Evolutionary conservation across 2,113 vertebrate species (phyloP), one percentile per base, ranked within the genome.

Genomic region (Strix aluco): DNA sequence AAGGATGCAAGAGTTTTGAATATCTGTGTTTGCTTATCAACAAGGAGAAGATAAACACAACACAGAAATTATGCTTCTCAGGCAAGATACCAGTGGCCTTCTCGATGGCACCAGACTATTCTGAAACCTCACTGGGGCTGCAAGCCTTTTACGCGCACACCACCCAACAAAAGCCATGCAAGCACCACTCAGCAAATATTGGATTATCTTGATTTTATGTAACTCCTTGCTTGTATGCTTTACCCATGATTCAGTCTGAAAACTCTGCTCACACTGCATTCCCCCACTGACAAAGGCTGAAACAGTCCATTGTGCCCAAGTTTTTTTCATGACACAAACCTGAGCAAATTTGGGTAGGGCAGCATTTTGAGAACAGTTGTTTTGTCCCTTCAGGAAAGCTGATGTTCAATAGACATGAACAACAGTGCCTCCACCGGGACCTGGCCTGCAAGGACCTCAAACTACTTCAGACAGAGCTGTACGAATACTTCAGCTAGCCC

Each of bases 1-100:
- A 89, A 70, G 44, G 69, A 81, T 78, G 77, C 19, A 73, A n/a
- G 15, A 84, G 84, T 90, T 92, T 85, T 10, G 5, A 85, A 65
- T 85, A 92, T 57, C 78, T 72, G 8, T 65, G 58, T 86, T 91
- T 91, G 55, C 90, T 95, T 94, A 88, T 79, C 87, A 88, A 87
- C 70, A 96, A 85, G 40, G 74, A 77, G 61, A 85, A 90, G 81
- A 91, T 40, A 89, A 91, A 93, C 25, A 65, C 17, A 75, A 38
- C n/a, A 63, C 36, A 87, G 44, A 87, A 85, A 90, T 82, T 80
- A 81, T 94, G 20, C 47, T 92, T 88, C 79, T 82, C 44, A 26
- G 30, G 66, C 74, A 77, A 92, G 78, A 80, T 69, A 70, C 19
- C 62, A 40, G 58, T 21, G 20, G 61, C 44, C 36, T 73, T 32